phyloP scores from a whole-genome alignment of 2,797 vertebrate species.

The Semotilus atromaculatus region DNA sequence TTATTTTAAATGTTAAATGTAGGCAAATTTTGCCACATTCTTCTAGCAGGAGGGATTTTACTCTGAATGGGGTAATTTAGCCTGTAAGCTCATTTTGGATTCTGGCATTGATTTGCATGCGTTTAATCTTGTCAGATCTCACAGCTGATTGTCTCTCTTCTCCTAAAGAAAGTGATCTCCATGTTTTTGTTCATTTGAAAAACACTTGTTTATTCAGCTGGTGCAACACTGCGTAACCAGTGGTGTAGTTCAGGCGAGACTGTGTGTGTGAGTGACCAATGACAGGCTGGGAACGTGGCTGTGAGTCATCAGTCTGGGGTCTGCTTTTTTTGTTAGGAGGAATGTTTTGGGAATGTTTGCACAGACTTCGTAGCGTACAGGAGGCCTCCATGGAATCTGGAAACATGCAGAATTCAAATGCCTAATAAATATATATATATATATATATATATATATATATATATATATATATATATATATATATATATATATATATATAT shows the following conservation, averaged over 20 bases:
- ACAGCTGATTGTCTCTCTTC: conserved; percentile 17
- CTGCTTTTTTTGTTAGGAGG: conserved; percentile 41
- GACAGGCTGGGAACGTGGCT: conserved; percentile 3
- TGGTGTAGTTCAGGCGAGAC: conserved; percentile 33
- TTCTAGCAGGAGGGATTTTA: not conserved
- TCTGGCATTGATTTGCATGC: not conserved
- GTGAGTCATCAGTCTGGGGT: conserved; percentile 53
- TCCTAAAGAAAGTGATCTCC: conserved; percentile 19
- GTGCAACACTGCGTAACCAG: conserved; percentile 51
- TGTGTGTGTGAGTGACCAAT: conserved; percentile 14
- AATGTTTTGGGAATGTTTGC: conserved; percentile 31
- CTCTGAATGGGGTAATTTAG: not conserved
- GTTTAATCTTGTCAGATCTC: conserved; percentile 16
- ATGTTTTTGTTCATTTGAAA: conserved; percentile 50
- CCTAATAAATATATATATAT: no score
- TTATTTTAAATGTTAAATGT: conserved; percentile 34
- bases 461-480: no score
- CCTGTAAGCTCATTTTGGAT: not conserved
- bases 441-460: no score
- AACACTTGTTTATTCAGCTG: conserved; percentile 60
- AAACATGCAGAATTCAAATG: not conserved
- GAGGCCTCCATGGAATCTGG: not conserved
- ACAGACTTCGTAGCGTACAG: not conserved
- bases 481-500: no score
- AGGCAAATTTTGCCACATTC: conserved; percentile 23